phyloP scores from a whole-genome alignment of 1,140 invertebrate genomes.

The Aphaenogaster floridana region DNA sequence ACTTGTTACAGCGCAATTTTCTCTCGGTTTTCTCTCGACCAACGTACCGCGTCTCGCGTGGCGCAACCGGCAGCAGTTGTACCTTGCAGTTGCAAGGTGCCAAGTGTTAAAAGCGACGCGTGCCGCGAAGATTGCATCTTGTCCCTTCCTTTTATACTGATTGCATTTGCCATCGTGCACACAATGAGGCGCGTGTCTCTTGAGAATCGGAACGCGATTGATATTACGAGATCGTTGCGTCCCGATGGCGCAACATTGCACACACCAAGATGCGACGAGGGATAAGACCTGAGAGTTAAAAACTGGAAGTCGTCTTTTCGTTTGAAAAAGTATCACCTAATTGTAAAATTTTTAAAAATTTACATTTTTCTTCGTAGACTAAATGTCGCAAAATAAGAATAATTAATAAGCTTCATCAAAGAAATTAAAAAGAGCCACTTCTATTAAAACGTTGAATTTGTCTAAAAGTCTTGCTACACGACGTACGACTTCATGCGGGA shows the following conservation, averaged over 20 bases:
- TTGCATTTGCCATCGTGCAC: slow-evolving; percentile 80
- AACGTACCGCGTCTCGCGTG: slow-evolving; percentile 21
- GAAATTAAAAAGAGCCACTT: background rate
- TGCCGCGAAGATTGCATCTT: slow-evolving; percentile 55
- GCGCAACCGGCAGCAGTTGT: slow-evolving; percentile 48
- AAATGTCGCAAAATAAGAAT: background rate
- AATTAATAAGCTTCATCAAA: background rate
- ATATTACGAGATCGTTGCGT: slow-evolving; percentile 70
- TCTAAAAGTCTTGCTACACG: background rate
- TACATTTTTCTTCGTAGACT: background rate
- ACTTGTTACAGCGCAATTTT: slow-evolving; percentile 7
- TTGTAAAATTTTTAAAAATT: background rate
- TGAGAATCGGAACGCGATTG: slow-evolving; percentile 83
- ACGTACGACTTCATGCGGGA: background rate
- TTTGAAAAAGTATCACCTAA: background rate
- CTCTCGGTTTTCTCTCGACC: slow-evolving; percentile 1
- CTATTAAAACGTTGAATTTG: background rate
- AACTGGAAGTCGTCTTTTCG: background rate
- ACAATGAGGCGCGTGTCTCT: slow-evolving; percentile 69
- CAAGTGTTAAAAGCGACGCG: slow-evolving; percentile 63
- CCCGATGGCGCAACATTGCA: slow-evolving; percentile 64
- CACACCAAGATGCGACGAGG: slow-evolving; percentile 3
- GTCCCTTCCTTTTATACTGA: slow-evolving; percentile 68
- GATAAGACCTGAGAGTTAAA: slow-evolving; percentile 25
- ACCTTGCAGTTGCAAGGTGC: slow-evolving; percentile 19